These are phyloP conservation scores for Seira musarum DNA, from an alignment of 2,888 invertebrate genomes.

Conservation along the genomic window DNA sequence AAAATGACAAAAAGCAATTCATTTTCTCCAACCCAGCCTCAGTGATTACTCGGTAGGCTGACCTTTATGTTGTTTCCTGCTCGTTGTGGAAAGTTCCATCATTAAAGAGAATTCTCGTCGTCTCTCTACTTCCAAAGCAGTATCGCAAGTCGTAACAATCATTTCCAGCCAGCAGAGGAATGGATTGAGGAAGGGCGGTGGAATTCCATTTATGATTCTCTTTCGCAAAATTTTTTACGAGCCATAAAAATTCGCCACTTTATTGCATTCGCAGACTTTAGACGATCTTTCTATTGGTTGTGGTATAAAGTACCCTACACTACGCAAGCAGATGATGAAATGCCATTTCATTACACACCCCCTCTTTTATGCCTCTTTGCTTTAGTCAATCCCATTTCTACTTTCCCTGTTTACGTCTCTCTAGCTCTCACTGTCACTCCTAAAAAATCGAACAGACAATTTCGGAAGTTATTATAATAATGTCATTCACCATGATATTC, in stretches of 20 bases:
- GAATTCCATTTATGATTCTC: conserved; percentile 50
- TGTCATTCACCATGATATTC: conserved; percentile 28
- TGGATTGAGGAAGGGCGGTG: conserved; percentile 41
- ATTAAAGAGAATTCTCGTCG: no score
- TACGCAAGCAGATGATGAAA: no score
- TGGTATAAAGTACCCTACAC: no score
- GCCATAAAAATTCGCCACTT: conserved; percentile 66
- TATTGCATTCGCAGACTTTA: conserved; percentile 47
- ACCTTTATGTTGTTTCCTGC: conserved; percentile 29
- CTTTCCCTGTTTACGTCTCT: no score
- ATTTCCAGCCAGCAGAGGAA: conserved; percentile 2
- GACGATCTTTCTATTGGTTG: no score
- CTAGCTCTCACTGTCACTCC: no score
- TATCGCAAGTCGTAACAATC: no score
- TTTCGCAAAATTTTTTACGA: conserved; percentile 64
- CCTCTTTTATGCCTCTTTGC: background rate
- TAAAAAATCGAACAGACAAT: conserved; percentile 32
- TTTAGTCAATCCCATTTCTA: conserved; percentile 16
- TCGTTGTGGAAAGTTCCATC: conserved; percentile 28
- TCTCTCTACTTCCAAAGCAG: no score
- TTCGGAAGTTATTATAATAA: conserved; percentile 37
- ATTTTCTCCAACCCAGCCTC: conserved; percentile 8
- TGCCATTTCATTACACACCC: no score
- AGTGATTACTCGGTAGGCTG: conserved; percentile 33
- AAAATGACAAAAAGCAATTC: conserved; percentile 13